These are phyloP conservation scores for Plutella xylostella DNA, from an alignment of 2,888 invertebrate genomes.

Conservation along the genomic window DNA sequence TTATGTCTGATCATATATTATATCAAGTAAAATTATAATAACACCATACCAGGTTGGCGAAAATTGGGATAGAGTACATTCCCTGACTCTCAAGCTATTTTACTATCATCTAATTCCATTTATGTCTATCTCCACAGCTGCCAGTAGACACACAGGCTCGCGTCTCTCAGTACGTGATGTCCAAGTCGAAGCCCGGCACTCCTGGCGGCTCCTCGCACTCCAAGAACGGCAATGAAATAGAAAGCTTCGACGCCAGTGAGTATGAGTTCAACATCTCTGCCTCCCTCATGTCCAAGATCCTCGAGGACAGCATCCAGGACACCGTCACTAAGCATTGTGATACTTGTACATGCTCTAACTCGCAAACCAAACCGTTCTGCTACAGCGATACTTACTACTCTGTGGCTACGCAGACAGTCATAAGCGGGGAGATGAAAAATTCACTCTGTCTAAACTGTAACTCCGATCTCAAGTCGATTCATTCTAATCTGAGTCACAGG, in stretches of 20 bases:
- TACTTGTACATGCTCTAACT: slow-evolving; percentile 79
- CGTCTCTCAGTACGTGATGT: slow-evolving; percentile 82
- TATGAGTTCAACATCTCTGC: slow-evolving; percentile 83
- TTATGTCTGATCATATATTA: too few relatives aligned
- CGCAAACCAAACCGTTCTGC: slow-evolving; percentile 61
- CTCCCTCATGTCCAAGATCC: slow-evolving; percentile 90
- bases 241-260: slow-evolving; percentile 70
- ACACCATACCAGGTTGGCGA: too few relatives aligned
- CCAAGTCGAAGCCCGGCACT: slow-evolving; percentile 71
- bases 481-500: slow-evolving; percentile 51
- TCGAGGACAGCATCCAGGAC: slow-evolving; percentile 88
- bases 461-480: slow-evolving; percentile 58
- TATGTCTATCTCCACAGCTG: slow-evolving; percentile 74
- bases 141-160: slow-evolving; percentile 92
- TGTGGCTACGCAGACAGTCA: slow-evolving; percentile 73
- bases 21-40: too few relatives aligned
- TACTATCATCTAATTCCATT: too few relatives aligned
- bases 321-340: slow-evolving; percentile 85
- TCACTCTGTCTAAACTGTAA: slow-evolving; percentile 73
- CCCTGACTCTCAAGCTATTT: too few relatives aligned
- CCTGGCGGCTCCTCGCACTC: slow-evolving; percentile 56
- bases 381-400: slow-evolving; percentile 69
- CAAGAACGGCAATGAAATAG: slow-evolving; percentile 43
- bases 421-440: slow-evolving; percentile 59
- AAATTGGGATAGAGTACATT: too few relatives aligned